Percentiles rank a stretch among this genome's conserved stretches.
phyloP scores from a whole-genome alignment of 2,888 invertebrate genomes.

The Trichopria drosophilae region DNA sequence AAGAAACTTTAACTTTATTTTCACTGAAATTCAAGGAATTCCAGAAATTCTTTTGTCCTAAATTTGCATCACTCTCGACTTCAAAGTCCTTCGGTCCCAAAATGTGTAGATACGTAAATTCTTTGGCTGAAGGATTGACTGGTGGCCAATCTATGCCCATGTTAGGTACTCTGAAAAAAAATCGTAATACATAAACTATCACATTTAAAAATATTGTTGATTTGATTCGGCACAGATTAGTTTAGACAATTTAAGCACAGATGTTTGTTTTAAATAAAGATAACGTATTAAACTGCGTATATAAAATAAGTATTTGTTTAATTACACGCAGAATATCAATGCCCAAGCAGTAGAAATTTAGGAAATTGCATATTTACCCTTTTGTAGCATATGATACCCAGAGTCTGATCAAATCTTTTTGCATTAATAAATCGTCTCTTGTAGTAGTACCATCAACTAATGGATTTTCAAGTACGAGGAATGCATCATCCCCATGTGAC shows the following conservation, averaged over 20 bases:
- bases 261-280: too few species aligned
- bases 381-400: constrained; percentile 63
- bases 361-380: constrained; percentile 62
- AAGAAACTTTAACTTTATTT: too few species aligned
- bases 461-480: constrained; percentile 60
- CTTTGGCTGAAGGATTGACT: not conserved
- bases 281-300: too few species aligned
- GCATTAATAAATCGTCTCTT: constrained; percentile 61
- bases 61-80: constrained; percentile 11
- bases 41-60: constrained; percentile 20
- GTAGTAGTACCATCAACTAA: constrained; percentile 52
- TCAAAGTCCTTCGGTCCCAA: constrained; percentile 6
- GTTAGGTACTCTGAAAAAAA: constrained; percentile 1
- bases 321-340: too few species aligned
- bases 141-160: constrained; percentile 2
- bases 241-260: too few species aligned
- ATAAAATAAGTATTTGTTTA: too few species aligned
- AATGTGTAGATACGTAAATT: constrained; percentile 1
- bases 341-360: not conserved
- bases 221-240: too few species aligned
- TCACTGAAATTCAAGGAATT: constrained; percentile 8
- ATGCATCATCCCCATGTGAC: constrained; percentile 67
- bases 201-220: too few species aligned
- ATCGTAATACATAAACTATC: too few species aligned
- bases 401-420: constrained; percentile 62